Evolutionary conservation across 1,140 invertebrate genomes (phyloP).

Genomic region (Pseudomyrmex sp.): DNA sequence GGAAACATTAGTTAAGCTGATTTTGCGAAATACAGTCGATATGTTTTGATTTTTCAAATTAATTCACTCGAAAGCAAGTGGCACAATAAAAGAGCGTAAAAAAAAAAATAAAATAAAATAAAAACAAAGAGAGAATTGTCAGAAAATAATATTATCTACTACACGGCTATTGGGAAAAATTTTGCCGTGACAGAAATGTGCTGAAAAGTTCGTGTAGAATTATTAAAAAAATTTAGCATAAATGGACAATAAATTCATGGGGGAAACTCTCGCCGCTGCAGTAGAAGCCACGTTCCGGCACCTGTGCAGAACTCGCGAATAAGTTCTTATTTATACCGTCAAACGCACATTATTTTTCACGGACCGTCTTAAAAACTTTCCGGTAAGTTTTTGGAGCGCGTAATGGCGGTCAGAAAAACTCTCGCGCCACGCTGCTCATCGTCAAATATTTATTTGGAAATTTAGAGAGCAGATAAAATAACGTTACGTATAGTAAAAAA

Average conservation of each 20-base stretch:
- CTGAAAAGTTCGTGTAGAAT: constrained; percentile 52
- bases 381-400: constrained; percentile 58
- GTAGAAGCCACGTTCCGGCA: constrained; percentile 19
- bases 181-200: constrained; percentile 27
- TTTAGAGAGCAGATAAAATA: constrained; percentile 10
- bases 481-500: constrained; percentile 2
- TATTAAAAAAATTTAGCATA: constrained; percentile 64
- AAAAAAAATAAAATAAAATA: too few species aligned
- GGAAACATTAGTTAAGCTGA: too few species aligned
- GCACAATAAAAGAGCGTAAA: background rate
- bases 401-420: constrained; percentile 64
- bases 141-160: constrained; percentile 22
- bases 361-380: constrained; percentile 60
- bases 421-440: constrained; percentile 12
- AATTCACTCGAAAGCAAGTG: background rate
- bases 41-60: background rate
- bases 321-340: constrained; percentile 69
- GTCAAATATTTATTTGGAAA: constrained; percentile 67
- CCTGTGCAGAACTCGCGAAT: constrained; percentile 60
- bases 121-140: background rate
- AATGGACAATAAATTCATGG: constrained; percentile 62
- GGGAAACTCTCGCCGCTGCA: constrained; percentile 6
- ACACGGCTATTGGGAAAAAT: constrained; percentile 9
- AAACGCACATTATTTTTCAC: constrained; percentile 67
- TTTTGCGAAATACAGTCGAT: background rate